Evolutionary conservation across 2,797 vertebrate species (phyloP).

Genomic region (Naso thynnoides): DNA sequence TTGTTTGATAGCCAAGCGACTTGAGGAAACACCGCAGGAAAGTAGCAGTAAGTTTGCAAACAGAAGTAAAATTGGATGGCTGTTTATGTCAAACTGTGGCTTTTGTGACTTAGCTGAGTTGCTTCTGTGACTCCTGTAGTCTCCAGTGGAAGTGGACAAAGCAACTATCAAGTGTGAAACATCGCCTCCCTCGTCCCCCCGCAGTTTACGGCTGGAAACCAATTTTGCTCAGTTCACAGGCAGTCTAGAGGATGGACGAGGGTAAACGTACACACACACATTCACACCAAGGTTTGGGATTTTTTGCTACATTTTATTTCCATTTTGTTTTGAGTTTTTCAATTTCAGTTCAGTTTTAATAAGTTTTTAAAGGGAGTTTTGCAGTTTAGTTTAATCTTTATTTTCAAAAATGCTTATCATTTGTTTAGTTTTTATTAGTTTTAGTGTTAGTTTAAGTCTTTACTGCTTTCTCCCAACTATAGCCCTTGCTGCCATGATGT

Average conservation of each 20-base stretch:
- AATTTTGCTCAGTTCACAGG: slow-evolving; percentile 91
- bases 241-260: slow-evolving; percentile 94
- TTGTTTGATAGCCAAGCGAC: slow-evolving; percentile 91
- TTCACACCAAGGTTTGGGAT: not conserved
- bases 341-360: no score
- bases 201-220: slow-evolving; percentile 91
- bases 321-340: no score
- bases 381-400: no score
- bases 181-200: slow-evolving; percentile 95
- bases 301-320: no score
- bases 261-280: slow-evolving; percentile 78
- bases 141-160: slow-evolving; percentile 96
- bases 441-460: no score
- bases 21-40: slow-evolving; percentile 96
- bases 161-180: slow-evolving; percentile 98
- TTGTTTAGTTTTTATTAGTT: no score
- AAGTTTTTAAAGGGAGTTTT: no score
- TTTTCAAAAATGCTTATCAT: no score
- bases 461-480: no score
- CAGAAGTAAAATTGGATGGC: not conserved
- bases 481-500: no score
- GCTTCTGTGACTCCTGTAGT: slow-evolving; percentile 81
- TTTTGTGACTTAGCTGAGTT: slow-evolving; percentile 14
- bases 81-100: not conserved
- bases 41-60: slow-evolving; percentile 90